phyloP scores from a whole-genome alignment of 2,797 vertebrate genomes.

The Oophaga sylvatica region DNA sequence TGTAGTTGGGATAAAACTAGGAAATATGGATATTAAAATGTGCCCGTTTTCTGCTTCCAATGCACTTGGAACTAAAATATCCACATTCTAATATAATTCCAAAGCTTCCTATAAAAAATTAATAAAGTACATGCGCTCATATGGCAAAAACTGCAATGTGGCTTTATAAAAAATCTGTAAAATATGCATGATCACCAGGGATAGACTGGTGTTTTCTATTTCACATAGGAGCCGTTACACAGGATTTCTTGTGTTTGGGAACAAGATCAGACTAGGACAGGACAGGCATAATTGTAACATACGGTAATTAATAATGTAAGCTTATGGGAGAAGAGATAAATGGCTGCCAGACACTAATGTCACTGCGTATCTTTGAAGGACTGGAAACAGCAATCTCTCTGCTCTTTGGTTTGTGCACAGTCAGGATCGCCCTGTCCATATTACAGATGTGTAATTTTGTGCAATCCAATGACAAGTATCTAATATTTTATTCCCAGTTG shows the following conservation, averaged over 20 bases:
- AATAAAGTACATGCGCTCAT: background rate
- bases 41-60: background rate
- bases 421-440: no score
- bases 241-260: background rate
- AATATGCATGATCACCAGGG: constrained; percentile 1
- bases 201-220: background rate
- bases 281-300: background rate
- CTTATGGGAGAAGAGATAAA: background rate
- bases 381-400: no score
- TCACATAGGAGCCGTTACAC: background rate
- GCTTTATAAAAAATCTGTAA: background rate
- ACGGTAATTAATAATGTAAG: background rate
- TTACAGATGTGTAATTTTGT: no score
- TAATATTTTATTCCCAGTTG: no score
- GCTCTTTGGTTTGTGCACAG: no score
- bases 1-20: constrained; percentile 8
- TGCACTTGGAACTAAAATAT: background rate
- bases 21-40: background rate
- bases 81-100: background rate
- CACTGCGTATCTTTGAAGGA: background rate
- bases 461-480: no score
- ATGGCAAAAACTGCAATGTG: no score
- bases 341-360: background rate
- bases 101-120: background rate
- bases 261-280: background rate